Percentiles rank a stretch among this genome's conserved stretches.
phyloP scores from a whole-genome alignment of 2,888 invertebrate genomes.

The Dusona sp. region DNA sequence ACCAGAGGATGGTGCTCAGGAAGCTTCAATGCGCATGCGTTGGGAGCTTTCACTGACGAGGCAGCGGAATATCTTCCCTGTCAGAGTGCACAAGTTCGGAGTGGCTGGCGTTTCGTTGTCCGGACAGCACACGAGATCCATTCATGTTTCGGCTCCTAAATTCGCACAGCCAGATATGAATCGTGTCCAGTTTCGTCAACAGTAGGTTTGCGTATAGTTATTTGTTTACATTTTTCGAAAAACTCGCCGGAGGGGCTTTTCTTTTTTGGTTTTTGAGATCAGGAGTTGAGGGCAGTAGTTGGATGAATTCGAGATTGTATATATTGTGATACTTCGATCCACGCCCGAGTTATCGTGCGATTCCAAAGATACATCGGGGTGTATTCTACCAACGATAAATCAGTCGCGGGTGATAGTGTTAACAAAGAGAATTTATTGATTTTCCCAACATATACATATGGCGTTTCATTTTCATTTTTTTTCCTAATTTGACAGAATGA shows the following conservation, averaged over 20 bases:
- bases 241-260: background rate
- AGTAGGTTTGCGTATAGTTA: constrained; percentile 31
- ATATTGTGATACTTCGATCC: constrained; percentile 56
- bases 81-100: constrained; percentile 60
- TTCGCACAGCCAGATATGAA: constrained; percentile 20
- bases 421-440: constrained; percentile 44
- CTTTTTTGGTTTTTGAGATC: background rate
- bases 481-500: background rate
- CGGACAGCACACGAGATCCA: constrained; percentile 64
- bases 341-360: constrained; percentile 28
- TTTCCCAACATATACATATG: background rate
- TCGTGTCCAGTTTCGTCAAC: constrained; percentile 33
- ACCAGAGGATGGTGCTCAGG: constrained; percentile 31
- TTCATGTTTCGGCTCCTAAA: constrained; percentile 69
- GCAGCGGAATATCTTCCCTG: constrained; percentile 68
- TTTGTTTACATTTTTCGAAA: constrained; percentile 6
- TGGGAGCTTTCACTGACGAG: constrained; percentile 38
- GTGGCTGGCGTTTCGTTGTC: constrained; percentile 53
- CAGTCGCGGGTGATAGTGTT: background rate
- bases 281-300: background rate
- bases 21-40: constrained; percentile 65
- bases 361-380: constrained; percentile 2
- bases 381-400: constrained; percentile 10
- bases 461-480: background rate
- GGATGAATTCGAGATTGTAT: constrained; percentile 21